Evolutionary conservation across 53 echinoderm and acorn worm genomes (phyloP), one percentile per base, ranked within the genome.

Genomic region (Stichopus horrens): DNA sequence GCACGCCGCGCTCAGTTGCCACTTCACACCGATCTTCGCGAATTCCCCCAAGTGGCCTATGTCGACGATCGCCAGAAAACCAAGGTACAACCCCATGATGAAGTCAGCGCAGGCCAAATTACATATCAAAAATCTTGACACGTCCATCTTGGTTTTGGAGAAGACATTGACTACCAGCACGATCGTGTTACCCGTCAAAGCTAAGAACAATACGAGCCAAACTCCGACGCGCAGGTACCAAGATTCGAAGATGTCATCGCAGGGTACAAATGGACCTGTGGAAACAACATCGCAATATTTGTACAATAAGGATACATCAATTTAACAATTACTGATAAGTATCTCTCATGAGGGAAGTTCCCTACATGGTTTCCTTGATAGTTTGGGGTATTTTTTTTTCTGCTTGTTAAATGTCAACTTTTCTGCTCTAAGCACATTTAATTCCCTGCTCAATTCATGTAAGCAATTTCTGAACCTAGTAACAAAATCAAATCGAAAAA

Each of bases 51-150:
- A 91, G 51, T 91, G 95, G 4, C 92, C 88, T 7, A 92, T 86
- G 21, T 96, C 96, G 2, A 92, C 92, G n/a, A 93, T 90, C 0
- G 96, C 95, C 14, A 96, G 92, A 67, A 96, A 91, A 10, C 91
- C 90, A 0, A 96, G 91, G 81, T 96, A 96, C 8, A 96, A 60
- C 53, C 95, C 95, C 92, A 96, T 91, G 37, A 92, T 92, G 86
- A 96, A 93, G 23, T 96, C 96, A 6, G 96, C 96, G 83, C 95
- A 95, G 5, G 96, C 96, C n/a, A 96, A 90, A 76, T 96, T 96
- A 85, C 95, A 95, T 86, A 96, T 95, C n/a, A 96, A 92, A 86
- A 96, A 96, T 6, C 95, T 88, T 0, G 96, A 93, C 7, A 96
- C 96, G 54, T 93, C 93, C 92, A 96, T 92, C 89, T 96, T 96